These are phyloP conservation scores for Psylliodes chrysocephalus DNA, from an alignment of 2,888 invertebrate species.

Conservation along the genomic window DNA sequence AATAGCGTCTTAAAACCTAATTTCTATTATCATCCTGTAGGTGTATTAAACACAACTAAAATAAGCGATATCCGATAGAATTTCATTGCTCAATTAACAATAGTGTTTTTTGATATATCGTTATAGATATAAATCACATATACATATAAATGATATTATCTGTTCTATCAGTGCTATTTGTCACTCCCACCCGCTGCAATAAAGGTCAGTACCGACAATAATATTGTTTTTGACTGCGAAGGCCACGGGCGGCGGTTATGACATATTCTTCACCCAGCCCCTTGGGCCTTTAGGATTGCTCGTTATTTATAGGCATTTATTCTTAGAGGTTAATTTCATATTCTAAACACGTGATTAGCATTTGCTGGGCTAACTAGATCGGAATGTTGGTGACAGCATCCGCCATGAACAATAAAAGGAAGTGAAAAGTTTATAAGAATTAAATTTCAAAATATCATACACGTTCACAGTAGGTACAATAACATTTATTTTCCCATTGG, in stretches of 20 bases:
- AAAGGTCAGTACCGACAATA: slow-evolving; percentile 1
- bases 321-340: slow-evolving; percentile 17
- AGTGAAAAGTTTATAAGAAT: neutral
- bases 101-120: slow-evolving; percentile 8
- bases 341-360: slow-evolving; percentile 15
- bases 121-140: slow-evolving; percentile 3
- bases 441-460: neutral
- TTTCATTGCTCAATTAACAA: slow-evolving; percentile 7
- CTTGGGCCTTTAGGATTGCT: neutral
- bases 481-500: no score
- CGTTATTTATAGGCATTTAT: slow-evolving; percentile 2
- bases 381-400: slow-evolving; percentile 13
- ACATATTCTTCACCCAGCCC: neutral
- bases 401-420: neutral
- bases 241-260: slow-evolving; percentile 9
- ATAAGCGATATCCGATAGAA: neutral
- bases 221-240: slow-evolving; percentile 5
- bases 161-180: neutral
- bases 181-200: slow-evolving; percentile 1
- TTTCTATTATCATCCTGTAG: no score
- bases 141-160: slow-evolving; percentile 10
- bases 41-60: neutral
- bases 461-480: no score
- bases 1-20: no score
- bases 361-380: slow-evolving; percentile 18